phyloP scores from a whole-genome alignment of 2,113 vertebrate genomes.

The Oplegnathus fasciatus region DNA sequence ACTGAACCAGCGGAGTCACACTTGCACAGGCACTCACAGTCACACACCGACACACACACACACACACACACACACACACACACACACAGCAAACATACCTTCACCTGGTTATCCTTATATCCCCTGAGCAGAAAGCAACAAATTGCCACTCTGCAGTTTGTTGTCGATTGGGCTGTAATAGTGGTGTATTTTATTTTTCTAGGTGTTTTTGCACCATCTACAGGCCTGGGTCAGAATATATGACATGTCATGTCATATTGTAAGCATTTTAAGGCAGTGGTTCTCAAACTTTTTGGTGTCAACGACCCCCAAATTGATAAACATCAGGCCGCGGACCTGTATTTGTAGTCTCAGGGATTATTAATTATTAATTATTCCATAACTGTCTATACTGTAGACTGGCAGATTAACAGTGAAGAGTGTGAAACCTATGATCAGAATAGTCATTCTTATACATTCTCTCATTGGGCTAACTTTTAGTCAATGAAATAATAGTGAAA shows the following conservation, averaged over 20 bases:
- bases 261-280: not conserved
- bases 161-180: constrained; percentile 1
- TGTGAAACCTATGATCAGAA: too few relatives aligned
- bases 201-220: constrained; percentile 44
- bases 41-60: constrained; percentile 4
- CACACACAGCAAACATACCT: constrained; percentile 12
- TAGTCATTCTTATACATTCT: too few relatives aligned
- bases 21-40: not conserved
- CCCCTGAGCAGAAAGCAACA: constrained; percentile 24
- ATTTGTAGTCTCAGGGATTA: too few relatives aligned
- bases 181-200: not conserved
- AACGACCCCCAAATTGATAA: too few relatives aligned
- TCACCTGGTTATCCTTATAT: constrained; percentile 33
- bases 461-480: too few relatives aligned
- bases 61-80: not conserved
- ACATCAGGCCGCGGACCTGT: too few relatives aligned
- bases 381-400: too few relatives aligned
- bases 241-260: constrained; percentile 4
- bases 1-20: not conserved
- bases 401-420: too few relatives aligned
- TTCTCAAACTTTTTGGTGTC: too few relatives aligned
- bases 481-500: too few relatives aligned
- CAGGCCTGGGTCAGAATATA: constrained; percentile 17
- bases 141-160: constrained; percentile 25
- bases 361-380: too few relatives aligned